Conservation (phyloP, 2,113 vertebrate genomes). For the Scopus umbretta region DNA sequence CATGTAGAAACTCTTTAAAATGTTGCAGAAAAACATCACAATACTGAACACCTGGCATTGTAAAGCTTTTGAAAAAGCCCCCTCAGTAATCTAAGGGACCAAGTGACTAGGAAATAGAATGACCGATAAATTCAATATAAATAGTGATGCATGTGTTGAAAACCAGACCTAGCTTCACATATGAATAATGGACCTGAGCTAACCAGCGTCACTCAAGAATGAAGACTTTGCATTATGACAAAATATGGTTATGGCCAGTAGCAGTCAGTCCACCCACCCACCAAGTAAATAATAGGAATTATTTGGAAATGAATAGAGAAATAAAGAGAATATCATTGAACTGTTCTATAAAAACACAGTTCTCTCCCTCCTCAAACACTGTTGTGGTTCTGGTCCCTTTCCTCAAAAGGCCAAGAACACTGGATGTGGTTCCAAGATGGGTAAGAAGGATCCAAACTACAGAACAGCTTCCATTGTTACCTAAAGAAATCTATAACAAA, state of each 20-base stretch:
- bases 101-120: neutral
- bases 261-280: neutral
- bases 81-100: neutral
- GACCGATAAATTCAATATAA: neutral
- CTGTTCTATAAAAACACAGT: neutral
- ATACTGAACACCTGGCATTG: neutral
- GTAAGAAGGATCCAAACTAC: neutral
- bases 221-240: neutral
- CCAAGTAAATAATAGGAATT: neutral
- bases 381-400: neutral
- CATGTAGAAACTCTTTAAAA: neutral
- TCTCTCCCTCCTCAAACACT: neutral
- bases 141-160: neutral
- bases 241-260: neutral
- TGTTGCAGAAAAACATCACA: neutral
- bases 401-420: neutral
- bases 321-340: neutral
- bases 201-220: neutral
- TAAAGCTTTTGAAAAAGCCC: neutral
- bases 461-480: neutral
- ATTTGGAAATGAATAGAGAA: neutral
- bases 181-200: too few species aligned
- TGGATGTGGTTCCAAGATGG: neutral
- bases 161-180: neutral
- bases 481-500: neutral